Evolutionary conservation across 2,113 vertebrate species (phyloP).

Genomic region (Megaleporinus macrocephalus): DNA sequence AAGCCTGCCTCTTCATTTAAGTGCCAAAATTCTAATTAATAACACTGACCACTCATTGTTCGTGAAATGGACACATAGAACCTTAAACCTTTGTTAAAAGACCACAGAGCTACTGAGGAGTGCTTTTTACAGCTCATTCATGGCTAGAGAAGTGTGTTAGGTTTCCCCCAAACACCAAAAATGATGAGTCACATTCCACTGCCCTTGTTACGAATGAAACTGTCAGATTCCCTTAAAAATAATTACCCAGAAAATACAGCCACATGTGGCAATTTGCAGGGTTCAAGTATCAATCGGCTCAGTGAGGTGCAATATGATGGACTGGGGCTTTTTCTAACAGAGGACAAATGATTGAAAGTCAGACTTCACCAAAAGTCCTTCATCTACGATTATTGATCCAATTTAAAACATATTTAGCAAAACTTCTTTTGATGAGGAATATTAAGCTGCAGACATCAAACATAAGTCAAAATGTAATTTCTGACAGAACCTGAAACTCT

Average conservation of each 20-base stretch:
- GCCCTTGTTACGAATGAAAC: conserved; percentile 59
- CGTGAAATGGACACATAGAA: not conserved
- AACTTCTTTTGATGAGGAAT: too few relatives aligned
- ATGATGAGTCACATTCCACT: conserved; percentile 56
- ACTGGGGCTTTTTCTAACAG: too few relatives aligned
- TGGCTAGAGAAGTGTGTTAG: not conserved
- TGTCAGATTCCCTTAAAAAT: conserved; percentile 53
- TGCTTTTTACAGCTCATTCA: not conserved
- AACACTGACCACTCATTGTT: not conserved
- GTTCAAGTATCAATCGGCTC: too few relatives aligned
- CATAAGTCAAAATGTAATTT: too few relatives aligned
- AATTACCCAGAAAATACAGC: conserved; percentile 28
- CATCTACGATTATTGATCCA: too few relatives aligned
- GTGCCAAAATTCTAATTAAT: conserved; percentile 34
- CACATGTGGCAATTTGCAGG: conserved; percentile 20
- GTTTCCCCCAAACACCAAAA: conserved; percentile 24
- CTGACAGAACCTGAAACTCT: too few relatives aligned
- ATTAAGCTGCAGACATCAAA: too few relatives aligned
- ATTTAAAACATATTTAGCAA: too few relatives aligned
- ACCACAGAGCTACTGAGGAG: not conserved
- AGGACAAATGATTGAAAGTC: too few relatives aligned
- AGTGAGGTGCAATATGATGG: too few relatives aligned
- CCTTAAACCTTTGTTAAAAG: not conserved
- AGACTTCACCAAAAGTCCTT: too few relatives aligned
- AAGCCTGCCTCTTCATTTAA: conserved; percentile 15